Percentiles rank a stretch among this genome's conserved stretches.
These are phyloP conservation scores for Calcarius ornatus DNA, from an alignment of 2,113 vertebrate species.

Conservation along the genomic window DNA sequence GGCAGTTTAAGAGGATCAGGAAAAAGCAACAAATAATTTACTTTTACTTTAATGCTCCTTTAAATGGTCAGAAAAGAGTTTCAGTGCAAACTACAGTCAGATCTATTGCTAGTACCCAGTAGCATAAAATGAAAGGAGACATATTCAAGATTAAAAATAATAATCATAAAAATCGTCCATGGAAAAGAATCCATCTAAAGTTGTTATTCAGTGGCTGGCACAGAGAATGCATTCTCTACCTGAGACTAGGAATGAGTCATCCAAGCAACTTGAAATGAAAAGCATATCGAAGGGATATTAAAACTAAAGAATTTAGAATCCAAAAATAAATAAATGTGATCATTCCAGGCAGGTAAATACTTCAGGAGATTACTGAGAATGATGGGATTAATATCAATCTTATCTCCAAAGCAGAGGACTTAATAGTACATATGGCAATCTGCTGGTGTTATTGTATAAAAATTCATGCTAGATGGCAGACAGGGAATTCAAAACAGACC, in stretches of 20 bases:
- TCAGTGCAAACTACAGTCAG: not conserved
- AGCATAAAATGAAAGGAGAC: not conserved
- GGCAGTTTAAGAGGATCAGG: not conserved
- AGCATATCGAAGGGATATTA: not conserved
- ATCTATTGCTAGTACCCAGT: slow-evolving; percentile 2
- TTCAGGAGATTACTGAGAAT: not conserved
- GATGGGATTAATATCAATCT: not conserved
- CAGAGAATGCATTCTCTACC: not conserved
- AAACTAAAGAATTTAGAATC: not conserved
- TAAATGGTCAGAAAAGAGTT: slow-evolving; percentile 17
- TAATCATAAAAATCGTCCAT: slow-evolving; percentile 10
- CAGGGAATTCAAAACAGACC: not conserved
- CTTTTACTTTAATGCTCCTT: not conserved
- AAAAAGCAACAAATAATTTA: slow-evolving; percentile 35
- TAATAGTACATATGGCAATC: slow-evolving; percentile 20
- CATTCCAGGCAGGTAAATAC: slow-evolving; percentile 13
- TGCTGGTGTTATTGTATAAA: not conserved
- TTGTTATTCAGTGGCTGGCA: not conserved
- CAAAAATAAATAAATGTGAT: not conserved
- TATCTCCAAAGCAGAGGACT: not conserved
- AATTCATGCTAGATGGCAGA: not conserved
- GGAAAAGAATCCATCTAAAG: not conserved
- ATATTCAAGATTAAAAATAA: slow-evolving; percentile 43
- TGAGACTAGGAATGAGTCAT: not conserved
- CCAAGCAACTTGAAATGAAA: slow-evolving; percentile 20